These are phyloP conservation scores for Hiodon alosoides DNA, from an alignment of 2,113 vertebrate species.

Conservation along the genomic window DNA sequence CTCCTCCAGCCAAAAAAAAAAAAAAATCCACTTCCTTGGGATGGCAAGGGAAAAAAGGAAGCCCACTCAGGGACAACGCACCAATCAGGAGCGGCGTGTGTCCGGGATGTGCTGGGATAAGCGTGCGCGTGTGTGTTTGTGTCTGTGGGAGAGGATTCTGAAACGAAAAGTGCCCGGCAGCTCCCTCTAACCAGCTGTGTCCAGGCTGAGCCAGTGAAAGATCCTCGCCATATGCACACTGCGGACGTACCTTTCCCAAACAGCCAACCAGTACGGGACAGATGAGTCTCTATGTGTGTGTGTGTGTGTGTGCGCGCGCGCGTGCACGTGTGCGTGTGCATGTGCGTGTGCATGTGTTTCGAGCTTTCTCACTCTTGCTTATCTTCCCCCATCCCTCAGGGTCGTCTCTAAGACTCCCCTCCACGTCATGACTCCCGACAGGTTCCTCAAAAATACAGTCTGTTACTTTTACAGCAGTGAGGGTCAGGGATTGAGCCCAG, in stretches of 20 bases:
- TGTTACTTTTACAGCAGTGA: no score
- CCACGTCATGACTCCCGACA: neutral
- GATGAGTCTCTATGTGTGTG: conserved; percentile 30
- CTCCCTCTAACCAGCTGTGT: conserved; percentile 66
- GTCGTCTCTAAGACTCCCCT: neutral
- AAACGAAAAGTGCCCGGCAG: conserved; percentile 59
- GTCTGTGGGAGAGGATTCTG: conserved; percentile 44
- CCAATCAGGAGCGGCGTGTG: conserved; percentile 53
- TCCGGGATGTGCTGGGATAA: conserved; percentile 42
- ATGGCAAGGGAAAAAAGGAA: conserved; percentile 35
- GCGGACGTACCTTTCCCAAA: conserved; percentile 42
- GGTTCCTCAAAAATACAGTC: neutral
- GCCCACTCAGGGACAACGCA: conserved; percentile 34
- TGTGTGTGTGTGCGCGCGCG: conserved; percentile 2
- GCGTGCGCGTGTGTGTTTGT: conserved; percentile 25
- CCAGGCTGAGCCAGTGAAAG: conserved; percentile 50
- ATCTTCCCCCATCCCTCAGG: no score
- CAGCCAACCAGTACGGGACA: conserved; percentile 33
- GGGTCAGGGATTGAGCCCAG: no score
- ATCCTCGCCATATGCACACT: conserved; percentile 52
- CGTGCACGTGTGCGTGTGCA: conserved; percentile 3
- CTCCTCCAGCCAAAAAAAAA: conserved; percentile 32
- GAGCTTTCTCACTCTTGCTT: neutral
- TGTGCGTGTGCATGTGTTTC: conserved; percentile 12
- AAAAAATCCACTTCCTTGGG: conserved; percentile 53